Evolutionary conservation across 1,140 invertebrate species (phyloP), one percentile per base, ranked within the genome.

Genomic region (Pogonus chalceus): DNA sequence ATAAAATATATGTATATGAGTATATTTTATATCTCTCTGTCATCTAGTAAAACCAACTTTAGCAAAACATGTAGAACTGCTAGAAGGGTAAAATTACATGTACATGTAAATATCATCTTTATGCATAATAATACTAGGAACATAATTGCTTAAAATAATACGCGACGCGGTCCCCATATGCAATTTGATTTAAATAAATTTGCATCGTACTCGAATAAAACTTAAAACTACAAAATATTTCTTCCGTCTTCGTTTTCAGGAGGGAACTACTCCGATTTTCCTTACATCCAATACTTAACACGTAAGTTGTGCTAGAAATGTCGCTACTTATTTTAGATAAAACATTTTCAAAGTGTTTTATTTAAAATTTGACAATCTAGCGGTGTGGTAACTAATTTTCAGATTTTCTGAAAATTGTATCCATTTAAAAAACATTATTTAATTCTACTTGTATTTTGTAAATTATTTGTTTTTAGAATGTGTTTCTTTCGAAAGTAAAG

Each of bases 231-330:
- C 37, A 43, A 43, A 43, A 43, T 16, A 16, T 12, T 9, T 43
- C 37, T 43, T 43, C 9, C 37, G 18, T 16, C 9, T 57, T 56
- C 48, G 58, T 58, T 78, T 78, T 60, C 74, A 79, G 79, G 76
- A 70, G 74, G 75, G 65, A 81, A 81, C 73, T 79, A 78, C 74
- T 79, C 79, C 60, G 77, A 79, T 72, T 79, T 79, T 73, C 73
- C 77, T 58, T 80, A 79, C 73, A 80, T 81, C 71, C 77, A 80
- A 66, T 80, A 80, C 72, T 72, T 81, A 67, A 80, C 79, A 78
- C 79, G 79, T 81, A 79, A 81, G 79, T 80, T 67, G 21, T 43
- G 35, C 12, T 16, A 12, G 9, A 7, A 43, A 9, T 10, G 9
- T 18, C 9, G 18, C 7, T 16, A 18, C 18, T 12, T 14, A 31